A percentile compares a stretch with the other conserved stretches of the same genome.
Evolutionary conservation across 2,113 vertebrate genomes (phyloP).

Genomic region (Psilopogon haemacephalus): DNA sequence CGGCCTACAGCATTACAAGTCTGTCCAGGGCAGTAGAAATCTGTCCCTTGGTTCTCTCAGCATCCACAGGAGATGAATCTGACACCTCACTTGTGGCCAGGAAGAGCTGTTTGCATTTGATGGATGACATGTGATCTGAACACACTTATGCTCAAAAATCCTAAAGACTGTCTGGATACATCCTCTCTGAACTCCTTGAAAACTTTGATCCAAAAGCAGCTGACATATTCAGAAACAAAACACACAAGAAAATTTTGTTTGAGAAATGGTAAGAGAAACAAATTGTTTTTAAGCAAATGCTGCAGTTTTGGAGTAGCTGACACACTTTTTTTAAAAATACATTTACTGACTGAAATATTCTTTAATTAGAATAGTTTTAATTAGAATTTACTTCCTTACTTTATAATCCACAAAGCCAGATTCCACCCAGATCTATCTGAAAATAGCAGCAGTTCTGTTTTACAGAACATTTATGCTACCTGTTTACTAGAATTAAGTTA

Average conservation of each 20-base stretch:
- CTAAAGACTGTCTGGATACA: neutral
- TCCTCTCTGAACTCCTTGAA: neutral
- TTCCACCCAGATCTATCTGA: neutral
- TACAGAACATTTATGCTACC: neutral
- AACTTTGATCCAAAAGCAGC: neutral
- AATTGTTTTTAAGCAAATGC: neutral
- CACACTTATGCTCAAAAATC: neutral
- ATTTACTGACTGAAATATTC: neutral
- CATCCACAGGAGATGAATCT: neutral
- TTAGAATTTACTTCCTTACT: neutral
- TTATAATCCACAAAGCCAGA: neutral
- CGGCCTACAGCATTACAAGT: neutral
- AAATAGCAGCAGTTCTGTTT: constrained; percentile 5
- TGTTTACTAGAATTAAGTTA: neutral
- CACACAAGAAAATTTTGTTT: neutral
- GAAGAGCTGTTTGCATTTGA: neutral
- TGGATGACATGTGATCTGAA: neutral
- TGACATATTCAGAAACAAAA: neutral
- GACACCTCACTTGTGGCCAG: neutral
- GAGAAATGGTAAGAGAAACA: neutral
- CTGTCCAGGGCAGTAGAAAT: neutral
- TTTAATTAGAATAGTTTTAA: constrained; percentile 31
- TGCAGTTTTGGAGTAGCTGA: constrained; percentile 5
- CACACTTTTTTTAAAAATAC: neutral
- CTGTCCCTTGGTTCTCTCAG: neutral